These are phyloP conservation scores for Mesitornis unicolor DNA, from an alignment of 2,113 vertebrate species.

Conservation along the genomic window DNA sequence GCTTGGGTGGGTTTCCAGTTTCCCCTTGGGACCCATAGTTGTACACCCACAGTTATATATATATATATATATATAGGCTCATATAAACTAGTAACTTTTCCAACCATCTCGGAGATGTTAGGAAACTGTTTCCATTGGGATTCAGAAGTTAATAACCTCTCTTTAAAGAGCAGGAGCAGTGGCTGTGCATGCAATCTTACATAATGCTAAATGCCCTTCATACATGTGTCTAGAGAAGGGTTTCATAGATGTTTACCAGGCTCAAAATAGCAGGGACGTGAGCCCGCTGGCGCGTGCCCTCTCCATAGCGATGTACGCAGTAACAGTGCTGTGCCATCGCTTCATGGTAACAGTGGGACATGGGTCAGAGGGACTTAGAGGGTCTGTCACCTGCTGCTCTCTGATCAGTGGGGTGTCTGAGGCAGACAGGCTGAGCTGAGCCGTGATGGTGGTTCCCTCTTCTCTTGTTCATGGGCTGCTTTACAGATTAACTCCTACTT, in stretches of 20 bases:
- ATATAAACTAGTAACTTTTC: not conserved
- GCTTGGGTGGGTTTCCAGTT: not conserved
- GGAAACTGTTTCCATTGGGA: not conserved
- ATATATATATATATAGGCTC: not conserved
- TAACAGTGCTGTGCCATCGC: not conserved
- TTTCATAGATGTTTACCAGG: not conserved
- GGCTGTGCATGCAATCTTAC: not conserved
- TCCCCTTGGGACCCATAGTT: not conserved
- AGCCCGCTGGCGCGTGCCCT: fast-evolving
- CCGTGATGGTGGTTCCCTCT: not conserved
- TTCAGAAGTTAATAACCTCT: not conserved
- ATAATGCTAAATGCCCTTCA: not conserved
- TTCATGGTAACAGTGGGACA: not conserved
- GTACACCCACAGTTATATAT: not conserved
- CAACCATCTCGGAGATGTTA: not conserved
- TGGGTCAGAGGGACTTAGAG: not conserved
- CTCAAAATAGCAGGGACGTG: not conserved
- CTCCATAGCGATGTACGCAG: not conserved
- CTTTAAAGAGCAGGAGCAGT: not conserved
- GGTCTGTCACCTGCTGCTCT: not conserved
- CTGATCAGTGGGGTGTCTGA: not conserved
- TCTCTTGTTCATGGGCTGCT: not conserved
- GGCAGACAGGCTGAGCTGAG: not conserved
- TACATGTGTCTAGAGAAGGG: not conserved
- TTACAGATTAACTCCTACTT: not conserved